Conservation (phyloP, 2,888 invertebrate genomes). For the Arctia plantaginis region DNA sequence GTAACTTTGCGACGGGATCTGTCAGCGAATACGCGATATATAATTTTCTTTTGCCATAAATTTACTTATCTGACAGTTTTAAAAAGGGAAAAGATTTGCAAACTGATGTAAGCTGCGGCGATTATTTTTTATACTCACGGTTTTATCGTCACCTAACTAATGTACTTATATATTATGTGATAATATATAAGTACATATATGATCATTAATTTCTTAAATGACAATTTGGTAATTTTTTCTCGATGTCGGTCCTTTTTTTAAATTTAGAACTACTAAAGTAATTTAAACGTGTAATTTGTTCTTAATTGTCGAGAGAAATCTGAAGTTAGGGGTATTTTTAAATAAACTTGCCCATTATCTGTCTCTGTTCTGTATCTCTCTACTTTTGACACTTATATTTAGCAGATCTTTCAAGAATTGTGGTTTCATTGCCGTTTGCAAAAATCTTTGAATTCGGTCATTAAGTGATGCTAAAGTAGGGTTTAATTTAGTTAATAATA, state of each 20-base stretch:
- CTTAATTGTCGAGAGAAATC: too few species aligned
- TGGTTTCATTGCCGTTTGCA: too few species aligned
- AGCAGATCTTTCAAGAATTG: too few species aligned
- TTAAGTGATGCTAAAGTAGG: too few species aligned
- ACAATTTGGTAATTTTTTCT: not conserved
- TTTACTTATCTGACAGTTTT: conserved; percentile 22
- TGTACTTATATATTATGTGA: too few species aligned
- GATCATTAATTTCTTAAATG: not conserved
- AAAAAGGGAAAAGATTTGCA: conserved; percentile 6
- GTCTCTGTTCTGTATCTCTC: too few species aligned
- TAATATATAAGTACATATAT: too few species aligned
- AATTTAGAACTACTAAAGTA: not conserved
- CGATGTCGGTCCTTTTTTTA: not conserved
- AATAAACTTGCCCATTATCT: too few species aligned
- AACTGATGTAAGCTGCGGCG: not conserved
- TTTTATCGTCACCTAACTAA: not conserved
- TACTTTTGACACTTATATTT: too few species aligned
- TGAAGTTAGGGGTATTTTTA: too few species aligned
- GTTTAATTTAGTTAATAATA: too few species aligned
- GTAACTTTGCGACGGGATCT: conserved; percentile 25
- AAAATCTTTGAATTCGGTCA: too few species aligned
- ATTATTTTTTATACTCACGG: not conserved
- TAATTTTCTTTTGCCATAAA: conserved; percentile 30
- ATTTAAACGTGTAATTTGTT: not conserved
- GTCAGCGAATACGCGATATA: conserved; percentile 17